Base-by-base conservation (phyloP, 2,113 vertebrate species). In the Tetrao urogallus region DNA sequence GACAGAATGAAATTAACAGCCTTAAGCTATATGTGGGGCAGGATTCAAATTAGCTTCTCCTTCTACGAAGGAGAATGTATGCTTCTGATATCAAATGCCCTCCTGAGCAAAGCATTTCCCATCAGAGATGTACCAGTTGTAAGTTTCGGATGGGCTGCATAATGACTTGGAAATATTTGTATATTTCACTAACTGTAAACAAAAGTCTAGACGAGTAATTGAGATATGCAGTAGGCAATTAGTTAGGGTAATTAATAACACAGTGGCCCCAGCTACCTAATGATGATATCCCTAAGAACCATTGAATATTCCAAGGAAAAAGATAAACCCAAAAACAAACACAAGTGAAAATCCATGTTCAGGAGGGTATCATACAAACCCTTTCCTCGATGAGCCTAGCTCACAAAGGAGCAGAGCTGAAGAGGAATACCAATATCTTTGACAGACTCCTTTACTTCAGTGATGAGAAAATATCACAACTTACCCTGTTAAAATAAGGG, bases 221-320 rank as follows among this genome's bases (percentile, higher is more conserved):
- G 42, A 72, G 28, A 60, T 56, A 52, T 0, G 2, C 0, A 0
- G 30, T 6, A 43, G 22, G 8, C 72, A 3, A 22, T 45, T 17
- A 32, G 16, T 43, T 56, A 22, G 7, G 8, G 22, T 12, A 74
- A 22, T 47, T 14, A 74, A 27, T 42, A 81, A 64, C 25, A 65
- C 0, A 27, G 16, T 11, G 4, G n/a, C 9, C 63, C 25, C 61
- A 56, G 22, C 13, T 64, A 82, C 57, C 21, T 72, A 47, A 22
- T 72, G 25, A 25, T 21, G 42, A 8, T 3, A 47, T 2, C 6
- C 4, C 25, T 52, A 34, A 45, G 43, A 80, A 24, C 12, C 43
- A 40, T 1, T 65, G 13, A 52, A 21, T 61, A 76, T 67, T 32
- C 15, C 8, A 76, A 85, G 16, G 2, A 21, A 8, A 4, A 74